Percentiles rank a stretch among this genome's conserved stretches.
phyloP scores from a whole-genome alignment of 2,113 vertebrate genomes.

The Anhinga rufa region DNA sequence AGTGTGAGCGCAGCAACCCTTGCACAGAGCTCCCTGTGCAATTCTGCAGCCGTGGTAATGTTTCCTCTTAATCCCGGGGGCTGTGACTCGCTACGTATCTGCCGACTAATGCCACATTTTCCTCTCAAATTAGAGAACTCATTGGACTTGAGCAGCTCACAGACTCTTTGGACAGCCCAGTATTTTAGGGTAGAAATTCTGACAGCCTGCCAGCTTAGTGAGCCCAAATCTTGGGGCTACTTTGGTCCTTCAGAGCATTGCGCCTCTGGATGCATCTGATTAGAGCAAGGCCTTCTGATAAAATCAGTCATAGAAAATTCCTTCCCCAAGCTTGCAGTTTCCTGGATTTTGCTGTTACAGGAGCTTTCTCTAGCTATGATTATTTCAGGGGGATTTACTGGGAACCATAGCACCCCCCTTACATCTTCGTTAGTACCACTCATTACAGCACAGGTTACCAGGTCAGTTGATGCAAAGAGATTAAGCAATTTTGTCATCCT shows the following conservation, averaged over 20 bases:
- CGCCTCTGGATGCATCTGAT: not conserved
- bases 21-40: not conserved
- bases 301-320: not conserved
- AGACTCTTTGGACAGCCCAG: not conserved
- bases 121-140: not conserved
- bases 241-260: not conserved
- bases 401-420: not conserved
- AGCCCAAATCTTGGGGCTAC: not conserved
- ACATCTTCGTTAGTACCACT: not conserved
- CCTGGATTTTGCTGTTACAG: not conserved
- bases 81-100: rapidly evolving
- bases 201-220: not conserved
- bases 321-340: not conserved
- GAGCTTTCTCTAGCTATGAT: not conserved
- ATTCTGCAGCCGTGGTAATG: rapidly evolving
- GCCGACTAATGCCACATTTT: rapidly evolving
- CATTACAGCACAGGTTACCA: not conserved
- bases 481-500: not conserved
- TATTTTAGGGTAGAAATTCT: not conserved
- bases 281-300: not conserved
- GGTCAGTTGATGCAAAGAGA: not conserved
- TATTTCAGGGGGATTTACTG: not conserved
- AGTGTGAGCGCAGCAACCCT: not conserved
- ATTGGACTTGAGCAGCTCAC: not conserved
- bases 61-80: not conserved